phyloP scores from a whole-genome alignment of 2,113 vertebrate genomes.

The Zapus hudsonius region DNA sequence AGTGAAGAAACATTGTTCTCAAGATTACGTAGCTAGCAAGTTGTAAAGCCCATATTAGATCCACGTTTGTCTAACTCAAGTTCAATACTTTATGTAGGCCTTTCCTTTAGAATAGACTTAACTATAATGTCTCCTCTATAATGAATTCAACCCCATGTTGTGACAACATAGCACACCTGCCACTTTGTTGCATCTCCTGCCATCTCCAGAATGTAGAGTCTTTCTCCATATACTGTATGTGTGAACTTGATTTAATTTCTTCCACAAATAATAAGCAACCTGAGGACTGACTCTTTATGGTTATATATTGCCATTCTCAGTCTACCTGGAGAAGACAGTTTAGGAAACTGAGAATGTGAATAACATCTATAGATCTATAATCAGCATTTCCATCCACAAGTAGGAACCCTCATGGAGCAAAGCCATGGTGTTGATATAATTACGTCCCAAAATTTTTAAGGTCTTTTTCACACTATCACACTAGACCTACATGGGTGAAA shows the following conservation, averaged over 20 bases:
- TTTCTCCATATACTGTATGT: neutral
- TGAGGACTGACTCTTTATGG: neutral
- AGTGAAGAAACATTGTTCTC: constrained; percentile 25
- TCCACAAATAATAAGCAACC: neutral
- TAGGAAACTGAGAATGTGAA: neutral
- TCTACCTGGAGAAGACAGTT: neutral
- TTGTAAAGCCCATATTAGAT: neutral
- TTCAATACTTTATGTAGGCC: neutral
- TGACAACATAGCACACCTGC: neutral
- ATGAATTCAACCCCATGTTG: neutral
- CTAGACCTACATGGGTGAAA: neutral
- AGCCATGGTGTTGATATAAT: neutral
- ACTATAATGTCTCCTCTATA: neutral
- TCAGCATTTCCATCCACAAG: neutral
- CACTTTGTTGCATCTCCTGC: neutral
- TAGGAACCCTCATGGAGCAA: neutral
- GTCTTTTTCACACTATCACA: neutral
- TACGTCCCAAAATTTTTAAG: constrained; percentile 25
- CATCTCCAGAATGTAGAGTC: neutral
- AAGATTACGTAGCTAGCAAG: neutral
- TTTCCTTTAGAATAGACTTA: neutral
- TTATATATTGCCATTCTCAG: neutral
- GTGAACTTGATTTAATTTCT: neutral
- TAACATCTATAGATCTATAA: neutral
- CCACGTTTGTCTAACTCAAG: neutral